Base-by-base conservation (phyloP, 2,113 vertebrate genomes). In the Drymodes brunneopygia region DNA sequence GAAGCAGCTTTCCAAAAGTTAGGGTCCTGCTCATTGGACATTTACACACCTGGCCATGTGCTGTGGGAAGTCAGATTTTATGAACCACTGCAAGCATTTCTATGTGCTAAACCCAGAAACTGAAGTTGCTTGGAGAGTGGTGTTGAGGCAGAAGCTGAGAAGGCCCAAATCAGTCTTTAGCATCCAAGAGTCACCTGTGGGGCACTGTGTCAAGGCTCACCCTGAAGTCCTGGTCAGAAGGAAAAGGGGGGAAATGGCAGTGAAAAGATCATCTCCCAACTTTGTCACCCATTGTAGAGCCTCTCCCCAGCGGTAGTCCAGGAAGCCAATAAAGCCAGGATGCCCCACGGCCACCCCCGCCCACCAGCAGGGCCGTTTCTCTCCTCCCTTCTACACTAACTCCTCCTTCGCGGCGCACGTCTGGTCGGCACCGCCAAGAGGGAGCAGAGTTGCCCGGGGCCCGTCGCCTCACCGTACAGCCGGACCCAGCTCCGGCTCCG, bases 221-320 rank as follows among this genome's bases (percentile, higher is more conserved):
- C 5, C 19, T 47, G 17, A 58, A 84, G 48, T 23, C 24, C 25
- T 4, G 7, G 7, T 6, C 54, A 40, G 54, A 73, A 33, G 11
- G 11, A 9, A 20, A 64, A 42, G 9, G 2, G 8, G 0, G 0
- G 0, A 11, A 36, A 51, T 8, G 7, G 15, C 21, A 33, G 7
- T 3, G 10, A 44, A 47, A 69, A 40, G 10, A 4, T 7, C 6
- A 33, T 15, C 9, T 57, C 19, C 17, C 17, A 16, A 3, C 8
- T 3, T 5, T 16, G 27, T 5, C 21, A 9, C 18, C n/a, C 31
- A 3, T 25, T 1, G 9, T 10, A 6, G 35, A 6, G 8, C 15
- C 15, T 64, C 53, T 58, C 7, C 24, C 28, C 16, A 4, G 1
- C 4, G 2, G 15, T 2, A 18, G 21, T 11, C 77, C 40, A 4